phyloP scores from a whole-genome alignment of 2,113 vertebrate genomes.

The Lepus europaeus region DNA sequence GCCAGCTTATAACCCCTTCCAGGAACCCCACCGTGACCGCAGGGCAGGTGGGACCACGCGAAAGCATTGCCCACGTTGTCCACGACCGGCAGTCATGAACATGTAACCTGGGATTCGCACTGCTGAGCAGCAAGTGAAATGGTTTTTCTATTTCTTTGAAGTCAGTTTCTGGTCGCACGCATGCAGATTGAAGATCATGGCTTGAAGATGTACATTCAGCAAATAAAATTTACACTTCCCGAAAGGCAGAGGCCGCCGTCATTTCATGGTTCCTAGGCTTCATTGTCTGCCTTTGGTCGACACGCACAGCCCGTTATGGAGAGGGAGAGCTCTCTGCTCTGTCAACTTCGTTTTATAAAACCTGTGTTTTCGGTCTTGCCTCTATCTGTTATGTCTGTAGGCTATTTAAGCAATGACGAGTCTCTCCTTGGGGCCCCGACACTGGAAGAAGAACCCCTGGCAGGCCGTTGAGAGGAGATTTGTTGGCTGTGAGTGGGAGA shows the following conservation, averaged over 20 bases:
- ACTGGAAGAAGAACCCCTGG: slow-evolving; percentile 75
- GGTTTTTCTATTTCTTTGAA: slow-evolving; percentile 83
- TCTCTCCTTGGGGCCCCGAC: slow-evolving; percentile 84
- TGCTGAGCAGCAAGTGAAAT: slow-evolving; percentile 79
- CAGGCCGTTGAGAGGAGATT: slow-evolving; percentile 81
- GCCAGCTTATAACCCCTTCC: not conserved
- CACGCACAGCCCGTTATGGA: slow-evolving; percentile 63
- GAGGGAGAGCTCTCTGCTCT: slow-evolving; percentile 85
- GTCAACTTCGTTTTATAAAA: slow-evolving; percentile 85
- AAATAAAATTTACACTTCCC: slow-evolving; percentile 86
- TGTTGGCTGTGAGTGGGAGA: slow-evolving; percentile 85
- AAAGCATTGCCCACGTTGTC: not conserved
- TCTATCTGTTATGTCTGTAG: slow-evolving; percentile 87
- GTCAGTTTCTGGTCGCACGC: slow-evolving; percentile 80
- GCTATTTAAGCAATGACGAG: slow-evolving; percentile 87
- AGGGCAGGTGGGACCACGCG: not conserved
- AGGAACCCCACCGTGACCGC: rapidly evolving
- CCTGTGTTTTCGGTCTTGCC: slow-evolving; percentile 85
- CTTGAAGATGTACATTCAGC: slow-evolving; percentile 83
- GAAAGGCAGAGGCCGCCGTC: slow-evolving; percentile 85
- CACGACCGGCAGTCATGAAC: slow-evolving; percentile 47
- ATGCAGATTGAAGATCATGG: slow-evolving; percentile 80
- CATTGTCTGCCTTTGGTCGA: slow-evolving; percentile 80
- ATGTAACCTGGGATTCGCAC: slow-evolving; percentile 73
- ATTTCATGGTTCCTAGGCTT: slow-evolving; percentile 86